Evolutionary conservation across 2,797 vertebrate genomes (phyloP), one percentile per base, ranked within the genome.

Genomic region (Remorina albescens): DNA sequence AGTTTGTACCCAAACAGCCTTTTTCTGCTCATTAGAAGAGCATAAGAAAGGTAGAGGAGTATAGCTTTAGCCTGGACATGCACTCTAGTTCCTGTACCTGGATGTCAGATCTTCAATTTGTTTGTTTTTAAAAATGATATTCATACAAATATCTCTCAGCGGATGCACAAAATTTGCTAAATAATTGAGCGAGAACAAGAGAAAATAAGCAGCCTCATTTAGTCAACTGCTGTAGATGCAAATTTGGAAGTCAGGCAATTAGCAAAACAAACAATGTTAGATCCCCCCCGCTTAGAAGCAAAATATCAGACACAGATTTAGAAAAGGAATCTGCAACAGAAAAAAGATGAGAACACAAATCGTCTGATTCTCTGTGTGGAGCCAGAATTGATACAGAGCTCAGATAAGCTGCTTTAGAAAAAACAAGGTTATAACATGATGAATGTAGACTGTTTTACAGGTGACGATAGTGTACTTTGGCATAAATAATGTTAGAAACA

Each of bases 11-110:
- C 56, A 71, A 71, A 61, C 67, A 21, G 59, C 39, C 56, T 68
- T 71, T 71, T 67, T 26, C n/a, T 74, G 64, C 65, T 82, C 32
- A 70, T 85, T 83, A 81, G 39, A 54, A 46, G 64, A 64, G 49
- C 47, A 32, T 4, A 53, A 60, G 13, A 41, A 15, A 25, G 11
- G 55, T 9, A 61, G 56, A 42, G 4, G 36, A 66, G 21, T 39
- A 49, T 11, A 36, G 70, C n/a, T 37, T 23, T 42, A 46, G 36
- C 34, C 23, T n/a, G 34, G 25, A 34, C 7, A 23, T 46, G 30
- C 5, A 26, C 8, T 55, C 15, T 41, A 39, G 10, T 21, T 18
- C 23, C 32, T 32, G 28, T 42, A 51, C 23, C 26, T 71, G 25
- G 6, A 23, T 55, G 26, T 47, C 36, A 49, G 19, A 6, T 51